A percentile compares a stretch with the other conserved stretches of the same genome.
These are phyloP conservation scores for Dasypogon diadema DNA, from an alignment of 2,888 invertebrate genomes.

Conservation along the genomic window DNA sequence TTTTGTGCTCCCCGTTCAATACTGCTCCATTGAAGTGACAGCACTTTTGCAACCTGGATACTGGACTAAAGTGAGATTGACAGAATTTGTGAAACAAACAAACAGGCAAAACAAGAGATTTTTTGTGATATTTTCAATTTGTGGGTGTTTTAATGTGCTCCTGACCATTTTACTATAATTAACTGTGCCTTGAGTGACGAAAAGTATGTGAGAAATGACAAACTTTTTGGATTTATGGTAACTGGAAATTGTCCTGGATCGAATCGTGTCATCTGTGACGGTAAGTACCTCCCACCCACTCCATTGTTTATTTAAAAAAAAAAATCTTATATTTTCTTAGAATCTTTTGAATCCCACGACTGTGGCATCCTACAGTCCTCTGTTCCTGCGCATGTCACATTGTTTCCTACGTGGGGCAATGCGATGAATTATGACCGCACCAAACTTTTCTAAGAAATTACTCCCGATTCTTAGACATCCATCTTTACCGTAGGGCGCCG, in stretches of 20 bases:
- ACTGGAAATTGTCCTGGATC: background rate
- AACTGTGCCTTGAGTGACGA: background rate
- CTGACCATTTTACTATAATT: background rate
- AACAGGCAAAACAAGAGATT: background rate
- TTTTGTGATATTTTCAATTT: background rate
- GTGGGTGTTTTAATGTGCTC: background rate
- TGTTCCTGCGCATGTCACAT: too few relatives aligned
- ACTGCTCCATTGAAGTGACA: background rate
- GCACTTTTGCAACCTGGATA: slow-evolving; percentile 1
- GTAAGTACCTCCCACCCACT: too few relatives aligned
- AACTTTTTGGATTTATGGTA: background rate
- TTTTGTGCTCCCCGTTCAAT: background rate
- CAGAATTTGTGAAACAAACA: background rate
- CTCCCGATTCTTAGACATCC: too few relatives aligned
- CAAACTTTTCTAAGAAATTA: too few relatives aligned
- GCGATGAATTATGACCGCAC: too few relatives aligned
- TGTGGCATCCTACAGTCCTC: too few relatives aligned
- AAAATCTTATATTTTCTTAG: too few relatives aligned
- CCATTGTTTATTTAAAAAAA: too few relatives aligned
- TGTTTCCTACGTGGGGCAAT: too few relatives aligned
- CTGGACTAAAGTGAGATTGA: background rate
- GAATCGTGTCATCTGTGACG: too few relatives aligned
- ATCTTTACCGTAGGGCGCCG: too few relatives aligned
- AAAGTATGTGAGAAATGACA: background rate
- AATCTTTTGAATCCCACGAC: too few relatives aligned